A percentile compares a stretch with the other conserved stretches of the same genome.
phyloP scores from a whole-genome alignment of 2,797 vertebrate species.

The Anguilla megastoma region DNA sequence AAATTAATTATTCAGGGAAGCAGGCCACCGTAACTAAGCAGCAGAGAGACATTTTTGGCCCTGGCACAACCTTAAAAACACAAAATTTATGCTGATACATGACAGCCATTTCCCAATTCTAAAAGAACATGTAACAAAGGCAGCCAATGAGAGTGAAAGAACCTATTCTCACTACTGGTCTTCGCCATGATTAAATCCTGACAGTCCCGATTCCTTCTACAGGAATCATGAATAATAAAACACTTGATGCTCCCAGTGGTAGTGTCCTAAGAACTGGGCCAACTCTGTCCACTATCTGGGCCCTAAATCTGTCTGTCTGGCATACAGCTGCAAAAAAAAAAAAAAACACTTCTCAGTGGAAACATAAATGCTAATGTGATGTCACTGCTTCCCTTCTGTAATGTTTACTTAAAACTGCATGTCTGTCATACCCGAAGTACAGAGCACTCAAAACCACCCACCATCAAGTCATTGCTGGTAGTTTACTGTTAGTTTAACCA shows the following conservation, averaged over 20 bases:
- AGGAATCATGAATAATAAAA: not conserved
- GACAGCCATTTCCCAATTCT: not conserved
- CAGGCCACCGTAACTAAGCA: not conserved
- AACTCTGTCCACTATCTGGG: not conserved
- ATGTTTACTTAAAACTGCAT: conserved; percentile 1
- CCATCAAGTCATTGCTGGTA: not conserved
- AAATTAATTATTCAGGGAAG: not conserved
- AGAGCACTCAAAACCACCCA: not conserved
- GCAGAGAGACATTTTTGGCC: not conserved
- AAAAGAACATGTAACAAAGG: not conserved
- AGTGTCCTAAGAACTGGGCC: not conserved
- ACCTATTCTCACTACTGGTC: not conserved
- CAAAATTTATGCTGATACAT: not conserved
- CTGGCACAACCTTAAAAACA: not conserved
- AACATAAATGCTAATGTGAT: not conserved
- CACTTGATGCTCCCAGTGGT: not conserved
- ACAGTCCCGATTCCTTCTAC: not conserved
- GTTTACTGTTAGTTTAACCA: not conserved
- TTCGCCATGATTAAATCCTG: not conserved
- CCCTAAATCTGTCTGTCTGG: not conserved
- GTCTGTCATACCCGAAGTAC: not conserved
- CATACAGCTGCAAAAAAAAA: not conserved
- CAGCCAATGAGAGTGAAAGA: not conserved
- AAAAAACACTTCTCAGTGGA: not conserved
- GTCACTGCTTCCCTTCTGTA: not conserved